Base-by-base conservation (phyloP, 2,888 invertebrate genomes). In the Chromoteleia sp. region DNA sequence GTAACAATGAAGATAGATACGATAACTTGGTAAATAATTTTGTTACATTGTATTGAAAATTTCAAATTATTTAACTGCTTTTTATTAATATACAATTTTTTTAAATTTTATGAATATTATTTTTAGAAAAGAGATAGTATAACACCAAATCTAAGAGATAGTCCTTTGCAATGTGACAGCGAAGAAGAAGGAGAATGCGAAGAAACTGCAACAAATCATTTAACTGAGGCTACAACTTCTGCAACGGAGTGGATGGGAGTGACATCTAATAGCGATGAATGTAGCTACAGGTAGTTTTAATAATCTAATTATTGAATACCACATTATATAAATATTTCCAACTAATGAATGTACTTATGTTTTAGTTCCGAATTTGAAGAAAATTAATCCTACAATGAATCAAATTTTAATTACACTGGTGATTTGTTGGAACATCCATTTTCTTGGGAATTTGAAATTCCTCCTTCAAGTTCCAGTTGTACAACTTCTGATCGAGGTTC, bases 191-290 rank as follows among this genome's bases (percentile, higher is more conserved):
- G 91, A 14, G 92, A 92, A 63, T 94, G 94, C 79, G 94, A 94
- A 75, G 94, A 94, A 33, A 93, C 94, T 82, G 94, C 94, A 50
- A 94, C 94, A 84, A 94, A 91, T 79, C 92, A 92, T 86, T 91
- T 92, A 58, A 93, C 93, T n/a, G 94, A 94, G 84, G 93, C 93
- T 61, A 93, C 93, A 25, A 93, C 94, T 5, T 94, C 93, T 5
- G 94, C 96, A 87, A 95, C 96, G 48, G 97, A 97, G 92, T 97
- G 97, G 96, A 94, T 96, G 92, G 97, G 97, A 77, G 95, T 97
- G 82, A 97, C 97, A 48, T 97, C 97, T 86, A 97, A 97, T 92
- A 97, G 97, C 87, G 96, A 96, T 88, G 96, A 96, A 86, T 96
- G 96, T 90, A 96, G 96, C 89, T 97, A 96, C 88, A 96, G 91